Evolutionary conservation across 2,888 invertebrate genomes (phyloP).

Genomic region (Eledone cirrhosa): DNA sequence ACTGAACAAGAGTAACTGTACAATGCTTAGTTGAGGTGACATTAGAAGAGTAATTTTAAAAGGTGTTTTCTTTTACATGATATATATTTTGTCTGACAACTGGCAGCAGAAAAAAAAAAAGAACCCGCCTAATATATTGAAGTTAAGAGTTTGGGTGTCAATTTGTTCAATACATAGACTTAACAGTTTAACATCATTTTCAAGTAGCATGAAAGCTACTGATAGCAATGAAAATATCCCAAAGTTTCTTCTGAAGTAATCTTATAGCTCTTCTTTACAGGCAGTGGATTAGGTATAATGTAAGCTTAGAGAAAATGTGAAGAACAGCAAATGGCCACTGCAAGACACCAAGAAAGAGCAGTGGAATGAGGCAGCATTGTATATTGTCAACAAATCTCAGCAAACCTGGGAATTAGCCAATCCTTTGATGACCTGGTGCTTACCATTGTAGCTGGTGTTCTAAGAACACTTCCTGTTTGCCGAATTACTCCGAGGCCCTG

Average conservation of each 20-base stretch:
- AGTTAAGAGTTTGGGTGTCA: not conserved
- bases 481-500: constrained; percentile 68
- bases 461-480: constrained; percentile 48
- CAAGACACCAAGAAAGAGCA: constrained; percentile 24
- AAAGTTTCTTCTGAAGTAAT: too few relatives aligned
- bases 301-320: not conserved
- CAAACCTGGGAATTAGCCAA: constrained; percentile 31
- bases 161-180: not conserved
- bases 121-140: not conserved
- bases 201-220: too few relatives aligned
- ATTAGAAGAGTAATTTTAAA: too few relatives aligned
- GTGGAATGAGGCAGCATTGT: constrained; percentile 27
- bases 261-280: too few relatives aligned
- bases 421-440: constrained; percentile 30
- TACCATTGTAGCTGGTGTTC: constrained; percentile 31
- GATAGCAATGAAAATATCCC: too few relatives aligned
- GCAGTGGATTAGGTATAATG: too few relatives aligned
- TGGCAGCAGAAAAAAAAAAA: not conserved
- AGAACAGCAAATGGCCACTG: constrained; percentile 20
- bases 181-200: not conserved
- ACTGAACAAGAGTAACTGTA: too few relatives aligned
- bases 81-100: too few relatives aligned
- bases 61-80: too few relatives aligned
- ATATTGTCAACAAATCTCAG: constrained; percentile 27
- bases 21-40: too few relatives aligned